These are phyloP conservation scores for Electrophaes corylata DNA, from an alignment of 2,888 invertebrate genomes.

Conservation along the genomic window DNA sequence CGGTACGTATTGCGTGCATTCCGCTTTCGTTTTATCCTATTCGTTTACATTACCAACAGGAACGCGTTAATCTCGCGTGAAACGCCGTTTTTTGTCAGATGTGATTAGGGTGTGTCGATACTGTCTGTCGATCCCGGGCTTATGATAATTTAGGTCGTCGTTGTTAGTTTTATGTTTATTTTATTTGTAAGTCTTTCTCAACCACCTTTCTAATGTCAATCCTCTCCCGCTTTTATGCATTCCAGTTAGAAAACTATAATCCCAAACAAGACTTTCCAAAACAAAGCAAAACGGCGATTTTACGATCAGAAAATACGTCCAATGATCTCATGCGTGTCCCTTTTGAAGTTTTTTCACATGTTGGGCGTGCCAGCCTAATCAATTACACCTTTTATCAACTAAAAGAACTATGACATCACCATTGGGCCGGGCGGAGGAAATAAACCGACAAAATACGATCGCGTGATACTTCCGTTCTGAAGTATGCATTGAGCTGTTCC, in stretches of 20 bases:
- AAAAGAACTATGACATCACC: slow-evolving; percentile 72
- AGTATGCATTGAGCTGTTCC: slow-evolving; percentile 1
- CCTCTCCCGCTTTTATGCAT: not conserved
- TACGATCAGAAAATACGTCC: not conserved
- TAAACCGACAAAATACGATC: slow-evolving; percentile 56
- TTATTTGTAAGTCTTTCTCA: slow-evolving; percentile 18
- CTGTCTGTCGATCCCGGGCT: slow-evolving; percentile 66
- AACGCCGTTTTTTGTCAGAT: slow-evolving; percentile 46
- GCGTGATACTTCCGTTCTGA: not conserved
- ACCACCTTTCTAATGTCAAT: not conserved
- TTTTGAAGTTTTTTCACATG: slow-evolving; percentile 37
- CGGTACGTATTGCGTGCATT: slow-evolving; percentile 68
- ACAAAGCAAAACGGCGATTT: not conserved
- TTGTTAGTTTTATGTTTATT: slow-evolving; percentile 52
- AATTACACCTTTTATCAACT: slow-evolving; percentile 70
- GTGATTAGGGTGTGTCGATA: slow-evolving; percentile 74
- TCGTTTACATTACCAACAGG: slow-evolving; percentile 55
- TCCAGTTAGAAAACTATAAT: not conserved
- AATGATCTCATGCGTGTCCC: not conserved
- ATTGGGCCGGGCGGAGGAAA: slow-evolving; percentile 58
- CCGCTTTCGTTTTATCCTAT: slow-evolving; percentile 52
- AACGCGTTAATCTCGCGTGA: slow-evolving; percentile 44
- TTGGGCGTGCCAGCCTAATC: slow-evolving; percentile 70
- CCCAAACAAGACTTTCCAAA: not conserved
- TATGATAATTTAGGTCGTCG: slow-evolving; percentile 57